Evolutionary conservation across 2,888 invertebrate species (phyloP).

Genomic region (Athalia cordata): DNA sequence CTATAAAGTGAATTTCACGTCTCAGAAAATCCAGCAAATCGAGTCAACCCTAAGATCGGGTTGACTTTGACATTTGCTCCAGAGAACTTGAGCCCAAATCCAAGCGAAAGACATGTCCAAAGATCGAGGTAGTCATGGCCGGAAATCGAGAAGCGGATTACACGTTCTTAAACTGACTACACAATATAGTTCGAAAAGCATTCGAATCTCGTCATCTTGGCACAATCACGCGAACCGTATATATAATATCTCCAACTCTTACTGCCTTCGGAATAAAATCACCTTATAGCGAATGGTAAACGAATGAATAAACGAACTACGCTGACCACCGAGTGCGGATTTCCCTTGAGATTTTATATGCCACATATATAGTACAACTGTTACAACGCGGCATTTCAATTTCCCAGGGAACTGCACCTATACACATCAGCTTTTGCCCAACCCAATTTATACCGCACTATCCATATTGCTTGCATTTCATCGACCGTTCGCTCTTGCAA

Average conservation of each 20-base stretch:
- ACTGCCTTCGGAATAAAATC: conserved; percentile 17
- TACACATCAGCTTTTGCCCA: neutral
- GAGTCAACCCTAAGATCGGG: conserved; percentile 34
- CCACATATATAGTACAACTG: neutral
- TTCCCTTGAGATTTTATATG: conserved; percentile 59
- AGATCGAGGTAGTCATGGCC: neutral
- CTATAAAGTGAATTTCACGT: conserved; percentile 36
- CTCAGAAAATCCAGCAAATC: conserved; percentile 9
- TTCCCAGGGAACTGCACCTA: conserved; percentile 1
- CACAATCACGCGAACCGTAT: no score
- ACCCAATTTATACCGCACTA: conserved; percentile 33
- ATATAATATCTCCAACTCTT: neutral
- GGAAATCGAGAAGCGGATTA: conserved; percentile 23
- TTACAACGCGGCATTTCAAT: conserved; percentile 15
- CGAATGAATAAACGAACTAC: conserved; percentile 44
- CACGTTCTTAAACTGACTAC: neutral
- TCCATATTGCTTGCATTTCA: conserved; percentile 31
- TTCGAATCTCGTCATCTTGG: neutral
- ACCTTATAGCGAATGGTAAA: conserved; percentile 25
- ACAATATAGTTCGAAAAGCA: conserved; percentile 6
- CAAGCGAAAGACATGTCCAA: conserved; percentile 21
- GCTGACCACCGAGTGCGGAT: conserved; percentile 63
- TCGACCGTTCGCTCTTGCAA: conserved; percentile 20
- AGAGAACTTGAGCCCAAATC: conserved; percentile 9
- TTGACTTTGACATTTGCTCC: conserved; percentile 27